A percentile compares a stretch with the other conserved stretches of the same genome.
These are phyloP conservation scores for Nothoprocta pentlandii DNA, from an alignment of 2,113 vertebrate genomes.

Conservation along the genomic window DNA sequence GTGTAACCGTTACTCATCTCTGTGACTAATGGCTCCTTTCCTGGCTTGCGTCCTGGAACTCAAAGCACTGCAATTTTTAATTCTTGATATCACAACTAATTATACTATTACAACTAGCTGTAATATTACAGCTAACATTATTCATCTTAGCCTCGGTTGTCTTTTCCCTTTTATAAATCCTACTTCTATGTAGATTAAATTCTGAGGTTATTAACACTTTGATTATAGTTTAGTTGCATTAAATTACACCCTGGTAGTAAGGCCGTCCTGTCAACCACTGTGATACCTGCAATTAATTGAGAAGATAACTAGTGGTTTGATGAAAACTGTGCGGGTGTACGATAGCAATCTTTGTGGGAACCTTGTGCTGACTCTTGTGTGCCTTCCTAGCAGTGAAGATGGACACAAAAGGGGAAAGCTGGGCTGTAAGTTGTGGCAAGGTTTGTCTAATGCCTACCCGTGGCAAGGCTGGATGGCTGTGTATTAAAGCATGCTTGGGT, in stretches of 20 bases:
- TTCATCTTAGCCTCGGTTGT: constrained; percentile 54
- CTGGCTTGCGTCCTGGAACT: constrained; percentile 31
- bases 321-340: background rate
- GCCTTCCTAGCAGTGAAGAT: background rate
- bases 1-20: constrained; percentile 3
- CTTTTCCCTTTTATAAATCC: constrained; percentile 61
- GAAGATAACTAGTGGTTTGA: constrained; percentile 46
- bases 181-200: constrained; percentile 56
- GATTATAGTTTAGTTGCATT: constrained; percentile 58
- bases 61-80: constrained; percentile 56
- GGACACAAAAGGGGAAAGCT: background rate
- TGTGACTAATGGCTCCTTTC: constrained; percentile 30
- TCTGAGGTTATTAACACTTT: constrained; percentile 67
- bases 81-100: constrained; percentile 73
- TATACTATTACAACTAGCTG: constrained; percentile 68
- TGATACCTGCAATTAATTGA: constrained; percentile 64
- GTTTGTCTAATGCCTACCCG: background rate
- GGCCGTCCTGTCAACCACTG: constrained; percentile 35
- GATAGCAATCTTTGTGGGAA: background rate
- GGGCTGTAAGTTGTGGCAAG: background rate
- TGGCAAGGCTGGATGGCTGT: background rate
- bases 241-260: constrained; percentile 64
- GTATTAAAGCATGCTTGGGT: background rate
- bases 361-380: background rate
- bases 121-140: constrained; percentile 67